Evolutionary conservation across 1,140 invertebrate species (phyloP).

Genomic region (Orchesella cincta): DNA sequence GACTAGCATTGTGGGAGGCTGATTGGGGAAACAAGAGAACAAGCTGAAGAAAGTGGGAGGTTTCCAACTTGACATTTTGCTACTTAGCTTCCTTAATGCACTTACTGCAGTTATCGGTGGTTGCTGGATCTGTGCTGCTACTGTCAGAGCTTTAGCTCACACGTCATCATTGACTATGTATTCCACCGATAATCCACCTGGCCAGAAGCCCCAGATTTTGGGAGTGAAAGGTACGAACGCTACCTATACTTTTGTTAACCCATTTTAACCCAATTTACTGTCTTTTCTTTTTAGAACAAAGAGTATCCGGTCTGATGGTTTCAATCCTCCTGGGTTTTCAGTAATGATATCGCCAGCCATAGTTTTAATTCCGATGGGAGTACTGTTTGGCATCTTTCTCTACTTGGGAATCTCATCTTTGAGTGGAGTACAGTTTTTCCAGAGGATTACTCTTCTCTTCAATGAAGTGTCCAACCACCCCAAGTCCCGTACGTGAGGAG

Average conservation of each 20-base stretch:
- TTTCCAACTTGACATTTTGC: conserved; percentile 91
- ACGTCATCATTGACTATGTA: conserved; percentile 88
- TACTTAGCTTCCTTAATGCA: conserved; percentile 79
- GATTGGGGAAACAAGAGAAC: conserved; percentile 89
- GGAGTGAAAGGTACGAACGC: conserved; percentile 80
- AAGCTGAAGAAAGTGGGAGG: conserved; percentile 90
- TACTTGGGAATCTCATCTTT: conserved; percentile 92
- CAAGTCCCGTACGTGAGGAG: conserved; percentile 54
- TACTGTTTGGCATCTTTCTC: conserved; percentile 92
- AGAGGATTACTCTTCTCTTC: conserved; percentile 79
- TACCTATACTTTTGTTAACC: no score
- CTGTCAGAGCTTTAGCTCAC: conserved; percentile 89
- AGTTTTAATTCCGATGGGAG: conserved; percentile 83
- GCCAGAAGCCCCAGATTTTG: conserved; percentile 87
- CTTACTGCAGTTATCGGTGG: conserved; percentile 81
- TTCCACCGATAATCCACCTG: conserved; percentile 90
- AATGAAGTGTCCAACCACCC: conserved; percentile 92
- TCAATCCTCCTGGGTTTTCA: conserved; percentile 75
- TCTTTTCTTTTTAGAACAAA: conserved; percentile 68
- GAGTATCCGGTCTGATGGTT: conserved; percentile 74
- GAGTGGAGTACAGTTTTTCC: conserved; percentile 88
- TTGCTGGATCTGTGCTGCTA: conserved; percentile 93
- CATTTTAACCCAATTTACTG: conserved; percentile 52
- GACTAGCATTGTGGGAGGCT: conserved; percentile 75
- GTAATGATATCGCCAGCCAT: conserved; percentile 78